These are phyloP conservation scores for Protonemura montana DNA, from an alignment of 2,888 invertebrate species.

Conservation along the genomic window DNA sequence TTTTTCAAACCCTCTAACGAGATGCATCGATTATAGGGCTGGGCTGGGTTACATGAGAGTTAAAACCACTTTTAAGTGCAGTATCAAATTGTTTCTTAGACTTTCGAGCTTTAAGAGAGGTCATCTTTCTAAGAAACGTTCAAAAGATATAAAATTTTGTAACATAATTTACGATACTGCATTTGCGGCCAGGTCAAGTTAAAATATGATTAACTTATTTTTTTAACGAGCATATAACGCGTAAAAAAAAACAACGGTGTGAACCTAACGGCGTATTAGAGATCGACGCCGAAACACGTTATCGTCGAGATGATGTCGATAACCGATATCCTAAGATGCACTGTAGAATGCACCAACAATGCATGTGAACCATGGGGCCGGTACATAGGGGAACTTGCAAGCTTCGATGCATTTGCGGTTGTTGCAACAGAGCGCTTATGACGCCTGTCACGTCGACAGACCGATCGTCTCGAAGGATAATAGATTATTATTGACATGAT, in stretches of 20 bases:
- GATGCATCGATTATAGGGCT: too few species aligned
- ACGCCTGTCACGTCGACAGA: not conserved
- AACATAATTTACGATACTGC: not conserved
- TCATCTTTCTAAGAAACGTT: not conserved
- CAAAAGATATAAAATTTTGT: not conserved
- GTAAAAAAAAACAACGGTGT: not conserved
- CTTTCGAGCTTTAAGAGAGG: not conserved
- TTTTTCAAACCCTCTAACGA: too few species aligned
- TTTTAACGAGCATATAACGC: not conserved
- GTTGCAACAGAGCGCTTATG: not conserved
- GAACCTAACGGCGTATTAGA: not conserved
- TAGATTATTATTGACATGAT: slow-evolving; percentile 12
- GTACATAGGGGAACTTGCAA: not conserved
- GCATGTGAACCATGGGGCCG: not conserved
- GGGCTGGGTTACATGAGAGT: too few species aligned
- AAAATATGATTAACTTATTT: slow-evolving; percentile 1
- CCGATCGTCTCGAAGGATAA: not conserved
- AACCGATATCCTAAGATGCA: too few species aligned
- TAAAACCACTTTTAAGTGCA: not conserved
- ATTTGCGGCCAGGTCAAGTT: not conserved
- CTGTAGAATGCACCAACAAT: too few species aligned
- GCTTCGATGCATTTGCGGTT: not conserved
- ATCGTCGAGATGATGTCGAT: too few species aligned
- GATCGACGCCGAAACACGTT: not conserved
- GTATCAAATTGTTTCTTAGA: not conserved